phyloP scores from a whole-genome alignment of 2,797 vertebrate genomes.

The Lagocephalus sceleratus region DNA sequence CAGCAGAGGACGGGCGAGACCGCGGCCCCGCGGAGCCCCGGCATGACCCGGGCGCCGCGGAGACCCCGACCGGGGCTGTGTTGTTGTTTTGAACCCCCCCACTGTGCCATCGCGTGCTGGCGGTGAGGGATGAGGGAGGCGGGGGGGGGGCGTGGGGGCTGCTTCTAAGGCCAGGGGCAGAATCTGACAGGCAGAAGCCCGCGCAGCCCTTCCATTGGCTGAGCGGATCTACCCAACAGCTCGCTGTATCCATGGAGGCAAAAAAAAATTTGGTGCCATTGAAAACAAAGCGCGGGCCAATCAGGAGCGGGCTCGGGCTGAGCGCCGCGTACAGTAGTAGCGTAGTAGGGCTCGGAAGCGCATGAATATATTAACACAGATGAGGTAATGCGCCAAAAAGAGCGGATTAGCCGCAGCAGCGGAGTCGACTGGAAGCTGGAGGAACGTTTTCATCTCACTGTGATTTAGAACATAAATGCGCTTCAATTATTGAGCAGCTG shows the following conservation, averaged over 20 bases:
- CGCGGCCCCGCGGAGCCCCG: constrained; percentile 34
- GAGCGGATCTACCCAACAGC: constrained; percentile 65
- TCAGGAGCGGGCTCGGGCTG: constrained; percentile 42
- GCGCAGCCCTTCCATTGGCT: constrained; percentile 73
- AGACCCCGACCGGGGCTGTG: constrained; percentile 55
- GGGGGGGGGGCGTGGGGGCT: constrained; percentile 23
- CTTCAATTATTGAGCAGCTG: neutral
- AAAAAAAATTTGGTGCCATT: constrained; percentile 71
- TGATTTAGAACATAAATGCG: constrained; percentile 28
- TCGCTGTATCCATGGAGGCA: constrained; percentile 82
- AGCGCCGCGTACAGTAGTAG: constrained; percentile 72
- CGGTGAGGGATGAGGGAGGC: constrained; percentile 28
- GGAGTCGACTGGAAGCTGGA: constrained; percentile 49
- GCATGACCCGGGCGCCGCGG: constrained; percentile 52
- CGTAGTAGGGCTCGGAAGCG: constrained; percentile 73
- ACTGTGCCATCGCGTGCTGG: constrained; percentile 72
- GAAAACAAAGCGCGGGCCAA: constrained; percentile 75
- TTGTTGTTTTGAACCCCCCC: constrained; percentile 76
- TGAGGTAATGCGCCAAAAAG: constrained; percentile 78
- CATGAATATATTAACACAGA: constrained; percentile 79
- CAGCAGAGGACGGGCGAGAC: constrained; percentile 13
- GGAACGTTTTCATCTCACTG: constrained; percentile 53
- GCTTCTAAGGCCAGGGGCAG: constrained; percentile 67
- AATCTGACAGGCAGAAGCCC: constrained; percentile 64
- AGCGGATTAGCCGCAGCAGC: constrained; percentile 53